Evolutionary conservation across 2,797 vertebrate species (phyloP).

Genomic region (Alcedo quadribrachys): DNA sequence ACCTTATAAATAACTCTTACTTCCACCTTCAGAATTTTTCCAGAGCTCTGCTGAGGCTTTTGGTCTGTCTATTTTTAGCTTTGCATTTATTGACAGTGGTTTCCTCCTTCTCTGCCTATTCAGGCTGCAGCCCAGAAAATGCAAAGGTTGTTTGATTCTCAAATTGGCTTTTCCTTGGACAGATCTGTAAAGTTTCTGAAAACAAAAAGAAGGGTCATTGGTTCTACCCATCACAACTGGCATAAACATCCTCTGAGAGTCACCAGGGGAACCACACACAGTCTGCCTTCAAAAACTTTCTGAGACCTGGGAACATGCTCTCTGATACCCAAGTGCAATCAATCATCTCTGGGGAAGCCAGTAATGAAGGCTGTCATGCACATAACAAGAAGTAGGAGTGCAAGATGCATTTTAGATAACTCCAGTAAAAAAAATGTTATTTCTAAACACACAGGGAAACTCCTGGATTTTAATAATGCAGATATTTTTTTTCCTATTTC

Average conservation of each 20-base stretch:
- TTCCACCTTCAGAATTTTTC: constrained; percentile 64
- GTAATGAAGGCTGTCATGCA: background rate
- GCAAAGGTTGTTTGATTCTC: background rate
- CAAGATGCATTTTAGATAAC: background rate
- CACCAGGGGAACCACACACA: background rate
- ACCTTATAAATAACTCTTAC: constrained; percentile 57
- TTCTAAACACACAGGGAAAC: background rate
- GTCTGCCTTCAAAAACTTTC: background rate
- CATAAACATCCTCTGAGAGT: background rate
- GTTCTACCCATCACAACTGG: background rate
- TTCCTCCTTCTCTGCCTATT: constrained; percentile 35
- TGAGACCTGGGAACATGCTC: background rate
- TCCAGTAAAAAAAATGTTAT: background rate
- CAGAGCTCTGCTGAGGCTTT: constrained; percentile 27
- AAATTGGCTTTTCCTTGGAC: background rate
- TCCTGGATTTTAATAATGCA: background rate
- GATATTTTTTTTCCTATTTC: background rate
- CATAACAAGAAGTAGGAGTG: background rate
- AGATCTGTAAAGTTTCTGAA: constrained; percentile 7
- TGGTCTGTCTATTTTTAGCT: constrained; percentile 62
- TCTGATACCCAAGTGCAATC: background rate
- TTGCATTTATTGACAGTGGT: constrained; percentile 51
- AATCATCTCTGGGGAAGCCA: background rate
- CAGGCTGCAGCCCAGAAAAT: background rate
- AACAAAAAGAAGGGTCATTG: background rate